Base-by-base conservation (phyloP, 2,888 invertebrate genomes). In the Leptinotarsa haldemani region DNA sequence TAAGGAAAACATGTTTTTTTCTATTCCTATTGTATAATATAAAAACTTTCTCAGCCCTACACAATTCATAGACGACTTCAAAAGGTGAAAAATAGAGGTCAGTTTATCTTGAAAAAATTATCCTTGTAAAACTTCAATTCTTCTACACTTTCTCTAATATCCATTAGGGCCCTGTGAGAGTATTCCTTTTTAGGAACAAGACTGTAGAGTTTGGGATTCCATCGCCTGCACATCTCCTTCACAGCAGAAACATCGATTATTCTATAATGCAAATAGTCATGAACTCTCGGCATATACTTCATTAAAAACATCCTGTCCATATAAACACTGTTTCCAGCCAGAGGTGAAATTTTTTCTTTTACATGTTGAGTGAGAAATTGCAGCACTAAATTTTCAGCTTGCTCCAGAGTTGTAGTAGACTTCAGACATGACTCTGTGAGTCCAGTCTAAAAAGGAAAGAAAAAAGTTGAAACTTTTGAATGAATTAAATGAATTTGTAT, bases 241-340 rank as follows among this genome's bases (percentile, higher is more conserved):
- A 99, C 88, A 0, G 95, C 92, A 50, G 95, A 95, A 2, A 98
- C 97, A 89, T 99, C 99, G 77, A 99, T 92, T 63, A 96, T 93
- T 81, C 98, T 91, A 86, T 98, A 97, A 85, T 98, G 97, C 46
- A 72, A 64, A 64, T 63, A 73, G 4, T 74, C 40, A 30, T 58
- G 20, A 40, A 50, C 18, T 46, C n/a, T 50, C 2, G 97, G 97
- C 95, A 98, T 96, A 84, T 94, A 92, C 87, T 94, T 94, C 15
- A 87, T 84, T 30, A 99, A 84, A 87, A 98, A 99, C 69, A 93
- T 79, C 77, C 95, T 90, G 86, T 99, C 98, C 90, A 94, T 92
- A 82, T 95, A 94, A 4, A 98, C 91, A 69, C 94, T 92, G 88
- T 96, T 98, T 0, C 98, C 98, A 13, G 94, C 97, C 65, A 98